These are phyloP conservation scores for Phragmatobia fuliginosa DNA, from an alignment of 2,888 invertebrate genomes.

Conservation along the genomic window DNA sequence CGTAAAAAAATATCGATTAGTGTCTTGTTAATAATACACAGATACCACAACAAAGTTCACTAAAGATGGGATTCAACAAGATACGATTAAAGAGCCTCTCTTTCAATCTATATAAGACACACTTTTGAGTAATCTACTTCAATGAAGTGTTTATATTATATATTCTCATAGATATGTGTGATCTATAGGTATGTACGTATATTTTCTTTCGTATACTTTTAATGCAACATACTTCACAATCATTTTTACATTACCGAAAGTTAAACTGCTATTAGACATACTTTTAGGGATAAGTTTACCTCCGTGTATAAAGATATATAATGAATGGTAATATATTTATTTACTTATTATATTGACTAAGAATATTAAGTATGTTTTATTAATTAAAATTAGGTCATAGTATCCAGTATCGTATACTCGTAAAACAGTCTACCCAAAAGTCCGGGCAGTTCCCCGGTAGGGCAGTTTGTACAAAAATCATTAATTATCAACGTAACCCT, in stretches of 20 bases:
- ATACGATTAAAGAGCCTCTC: not conserved
- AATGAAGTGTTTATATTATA: too few species aligned
- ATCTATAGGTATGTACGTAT: too few species aligned
- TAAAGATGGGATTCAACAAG: not conserved
- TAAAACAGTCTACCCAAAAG: conserved; percentile 45
- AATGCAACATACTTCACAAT: too few species aligned
- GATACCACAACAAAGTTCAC: too few species aligned
- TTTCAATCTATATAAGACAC: not conserved
- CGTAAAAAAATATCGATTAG: not conserved
- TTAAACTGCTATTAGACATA: too few species aligned
- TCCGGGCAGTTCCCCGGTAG: conserved; percentile 52
- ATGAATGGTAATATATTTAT: not conserved
- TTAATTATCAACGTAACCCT: conserved; percentile 76
- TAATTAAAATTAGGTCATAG: conserved; percentile 9
- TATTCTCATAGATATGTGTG: too few species aligned
- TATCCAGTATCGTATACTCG: conserved; percentile 19
- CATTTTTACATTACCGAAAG: too few species aligned
- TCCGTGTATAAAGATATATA: too few species aligned
- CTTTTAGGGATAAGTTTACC: too few species aligned
- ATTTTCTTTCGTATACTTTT: too few species aligned
- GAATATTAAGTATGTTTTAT: not conserved
- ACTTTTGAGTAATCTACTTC: too few species aligned
- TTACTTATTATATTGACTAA: not conserved
- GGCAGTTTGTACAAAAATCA: conserved; percentile 77
- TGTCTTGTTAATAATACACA: too few species aligned